phyloP scores from a whole-genome alignment of 2,888 invertebrate species.

The Aspidiotus rigidus region DNA sequence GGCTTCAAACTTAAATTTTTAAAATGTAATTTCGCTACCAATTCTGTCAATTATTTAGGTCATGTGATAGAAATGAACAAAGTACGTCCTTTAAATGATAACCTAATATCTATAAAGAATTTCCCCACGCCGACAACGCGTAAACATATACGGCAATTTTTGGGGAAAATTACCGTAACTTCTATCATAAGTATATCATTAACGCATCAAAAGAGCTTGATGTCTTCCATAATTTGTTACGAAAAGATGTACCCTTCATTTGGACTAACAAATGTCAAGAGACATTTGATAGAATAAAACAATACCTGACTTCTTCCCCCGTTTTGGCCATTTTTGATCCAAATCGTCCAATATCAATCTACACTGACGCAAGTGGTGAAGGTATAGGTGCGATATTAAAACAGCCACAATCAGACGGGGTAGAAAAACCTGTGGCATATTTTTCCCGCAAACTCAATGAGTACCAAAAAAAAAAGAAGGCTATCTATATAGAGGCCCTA shows the following conservation, averaged over 20 bases:
- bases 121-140: neutral
- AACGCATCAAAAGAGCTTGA: neutral
- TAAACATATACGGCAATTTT: conserved; percentile 2
- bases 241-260: neutral
- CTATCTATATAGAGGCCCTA: neutral
- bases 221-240: neutral
- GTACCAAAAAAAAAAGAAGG: conserved; percentile 6
- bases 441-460: neutral
- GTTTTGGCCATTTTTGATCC: conserved; percentile 4
- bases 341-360: neutral
- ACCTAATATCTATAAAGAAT: neutral
- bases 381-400: neutral
- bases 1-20: conserved; percentile 23
- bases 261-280: neutral
- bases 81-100: neutral
- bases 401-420: neutral
- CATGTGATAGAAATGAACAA: neutral
- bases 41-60: conserved; percentile 13
- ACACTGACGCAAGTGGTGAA: neutral
- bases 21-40: conserved; percentile 26
- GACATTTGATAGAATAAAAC: neutral
- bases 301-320: neutral
- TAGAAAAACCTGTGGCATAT: neutral
- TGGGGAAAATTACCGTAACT: conserved; percentile 8
- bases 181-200: neutral